Evolutionary conservation across 2,113 vertebrate genomes (phyloP).

Genomic region (Sebastes schlegelii): DNA sequence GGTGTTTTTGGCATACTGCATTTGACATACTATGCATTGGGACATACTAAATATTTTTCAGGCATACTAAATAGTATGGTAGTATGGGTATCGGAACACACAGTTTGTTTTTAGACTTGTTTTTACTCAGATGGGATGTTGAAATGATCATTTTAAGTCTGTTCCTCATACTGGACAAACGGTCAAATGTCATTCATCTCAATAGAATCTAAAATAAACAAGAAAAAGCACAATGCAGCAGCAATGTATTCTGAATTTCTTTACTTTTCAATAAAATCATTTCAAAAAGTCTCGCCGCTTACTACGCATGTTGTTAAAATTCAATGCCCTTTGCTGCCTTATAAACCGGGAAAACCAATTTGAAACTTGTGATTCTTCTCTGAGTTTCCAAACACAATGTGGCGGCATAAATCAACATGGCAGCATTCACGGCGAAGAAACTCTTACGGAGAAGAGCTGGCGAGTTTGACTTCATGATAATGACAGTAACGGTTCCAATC

Average conservation of each 20-base stretch:
- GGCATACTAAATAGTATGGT: no score
- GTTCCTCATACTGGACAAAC: neutral
- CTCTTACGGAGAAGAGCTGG: conserved; percentile 15
- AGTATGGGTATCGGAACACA: no score
- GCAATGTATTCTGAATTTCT: neutral
- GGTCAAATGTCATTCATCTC: neutral
- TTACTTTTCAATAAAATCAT: neutral
- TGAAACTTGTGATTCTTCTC: neutral
- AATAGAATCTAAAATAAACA: neutral
- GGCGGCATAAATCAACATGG: conserved; percentile 34
- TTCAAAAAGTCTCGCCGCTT: neutral
- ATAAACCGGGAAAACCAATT: conserved; percentile 1
- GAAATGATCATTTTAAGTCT: neutral
- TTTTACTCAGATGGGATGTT: neutral
- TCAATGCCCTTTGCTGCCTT: neutral
- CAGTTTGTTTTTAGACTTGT: no score
- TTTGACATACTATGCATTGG: no score
- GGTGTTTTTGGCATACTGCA: no score
- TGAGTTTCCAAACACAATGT: conserved; percentile 16
- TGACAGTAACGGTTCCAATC: conserved; percentile 13
- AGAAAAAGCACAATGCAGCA: neutral
- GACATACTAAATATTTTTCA: no score
- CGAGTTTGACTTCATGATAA: conserved; percentile 32
- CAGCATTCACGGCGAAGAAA: conserved; percentile 16
- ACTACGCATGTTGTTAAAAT: neutral